Evolutionary conservation across 2,888 invertebrate genomes (phyloP), one percentile per base, ranked within the genome.

Genomic region (Tridacna crocea): DNA sequence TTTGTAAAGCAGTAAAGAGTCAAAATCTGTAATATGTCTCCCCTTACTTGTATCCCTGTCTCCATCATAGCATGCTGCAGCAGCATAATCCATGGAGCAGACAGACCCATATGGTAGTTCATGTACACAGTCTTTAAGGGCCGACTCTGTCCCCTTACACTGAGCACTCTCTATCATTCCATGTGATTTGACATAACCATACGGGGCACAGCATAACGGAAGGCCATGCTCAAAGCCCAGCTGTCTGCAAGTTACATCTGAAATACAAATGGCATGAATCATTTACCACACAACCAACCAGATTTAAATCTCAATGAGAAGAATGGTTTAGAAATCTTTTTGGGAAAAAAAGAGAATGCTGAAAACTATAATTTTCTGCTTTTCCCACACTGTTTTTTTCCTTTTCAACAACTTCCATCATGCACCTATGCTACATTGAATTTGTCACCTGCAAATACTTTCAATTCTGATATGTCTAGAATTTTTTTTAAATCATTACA

Each of bases 1-100:
- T 36, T 36, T 36, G 36, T 36, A 4, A 4, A 8, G 36, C 36
- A 36, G n/a, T 36, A 36, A 36, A 36, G 36, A 36, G 8, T 36
- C 8, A 36, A 36, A 36, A 8, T 36, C 36, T 4, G 36, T 36
- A 8, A 55, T 55, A 55, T 55, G 19, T 55, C 17, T 13, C 27
- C 15, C 82, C 87, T 74, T 79, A 89, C 91, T 77, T 79, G 80
- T 82, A 15, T 87, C 86, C 12, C 86, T 73, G 2, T 84, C 76
- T 22, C 90, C 89, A 83, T 92, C 90, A 80, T 88, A 92, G 79
- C 92, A 92, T 19, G 90, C 89, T 0, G 91, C 90, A 6, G 91
- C 88, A 13, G 90, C 91, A 72, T 89, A 92, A 66, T 91, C 86
- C 78, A 83, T 80, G 4, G 87, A 83, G 70, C 90, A 91, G 61